Percentiles rank a stretch among this genome's conserved stretches.
phyloP scores from a whole-genome alignment of 2,113 vertebrate species.

The Corythornis vintsioides region DNA sequence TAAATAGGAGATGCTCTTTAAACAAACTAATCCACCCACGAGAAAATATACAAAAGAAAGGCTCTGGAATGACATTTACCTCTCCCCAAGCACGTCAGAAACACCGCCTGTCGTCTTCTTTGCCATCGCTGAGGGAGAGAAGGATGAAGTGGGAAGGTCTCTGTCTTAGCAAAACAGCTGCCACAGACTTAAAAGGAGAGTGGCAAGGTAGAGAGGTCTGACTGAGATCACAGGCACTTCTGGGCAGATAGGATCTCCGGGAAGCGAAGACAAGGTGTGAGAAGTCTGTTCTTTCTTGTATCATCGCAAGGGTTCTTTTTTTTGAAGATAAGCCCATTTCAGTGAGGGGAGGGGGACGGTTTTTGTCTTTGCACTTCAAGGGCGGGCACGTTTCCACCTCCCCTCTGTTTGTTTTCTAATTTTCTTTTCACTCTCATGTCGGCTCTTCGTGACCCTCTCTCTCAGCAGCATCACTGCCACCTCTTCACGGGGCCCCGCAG shows the following conservation, averaged over 20 bases:
- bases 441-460: conserved; percentile 26
- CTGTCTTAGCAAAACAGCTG: conserved; percentile 46
- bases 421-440: conserved; percentile 42
- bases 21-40: conserved; percentile 30
- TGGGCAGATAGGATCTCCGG: conserved; percentile 63
- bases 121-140: not conserved
- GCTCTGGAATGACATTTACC: conserved; percentile 6
- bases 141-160: conserved; percentile 50
- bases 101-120: not conserved
- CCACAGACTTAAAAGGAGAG: conserved; percentile 62
- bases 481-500: not conserved
- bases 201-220: conserved; percentile 57
- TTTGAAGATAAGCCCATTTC: conserved; percentile 62
- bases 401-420: conserved; percentile 65
- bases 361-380: conserved; percentile 63
- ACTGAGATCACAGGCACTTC: conserved; percentile 67
- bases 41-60: conserved; percentile 47
- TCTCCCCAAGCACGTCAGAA: not conserved
- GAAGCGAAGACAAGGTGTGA: conserved; percentile 72
- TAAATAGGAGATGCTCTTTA: conserved; percentile 54
- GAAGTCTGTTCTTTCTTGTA: conserved; percentile 64
- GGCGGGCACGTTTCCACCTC: conserved; percentile 10
- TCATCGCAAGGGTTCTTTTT: conserved; percentile 53
- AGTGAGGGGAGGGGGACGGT: too few relatives aligned
- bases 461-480: conserved; percentile 50